Conservation (phyloP, 1,140 invertebrate species). For the Oncopodura yosiiana region DNA sequence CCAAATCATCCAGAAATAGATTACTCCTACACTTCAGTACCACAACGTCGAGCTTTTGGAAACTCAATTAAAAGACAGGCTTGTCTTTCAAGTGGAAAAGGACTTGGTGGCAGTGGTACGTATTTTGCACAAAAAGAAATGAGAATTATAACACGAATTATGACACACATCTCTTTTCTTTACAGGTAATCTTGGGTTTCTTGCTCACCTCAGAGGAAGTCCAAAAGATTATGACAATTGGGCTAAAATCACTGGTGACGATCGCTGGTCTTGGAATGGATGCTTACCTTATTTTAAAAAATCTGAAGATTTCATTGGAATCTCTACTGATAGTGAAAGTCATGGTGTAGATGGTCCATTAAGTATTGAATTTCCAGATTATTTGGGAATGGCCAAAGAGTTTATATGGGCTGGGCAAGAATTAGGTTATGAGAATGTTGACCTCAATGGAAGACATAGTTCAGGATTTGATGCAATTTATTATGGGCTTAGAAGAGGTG, state of each 20-base stretch:
- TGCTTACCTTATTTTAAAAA: constrained; percentile 8
- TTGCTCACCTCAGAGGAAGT: constrained; percentile 6
- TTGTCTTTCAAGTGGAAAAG: background rate
- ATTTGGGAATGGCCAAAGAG: constrained; percentile 1
- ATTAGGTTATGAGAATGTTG: constrained; percentile 72
- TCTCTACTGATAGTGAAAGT: background rate
- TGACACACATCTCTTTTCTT: no score
- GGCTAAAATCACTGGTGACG: constrained; percentile 9
- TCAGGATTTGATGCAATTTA: constrained; percentile 25
- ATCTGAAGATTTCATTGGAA: constrained; percentile 1
- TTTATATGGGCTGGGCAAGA: constrained; percentile 68
- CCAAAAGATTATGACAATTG: constrained; percentile 13
- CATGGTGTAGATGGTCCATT: constrained; percentile 12
- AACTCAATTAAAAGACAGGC: no score
- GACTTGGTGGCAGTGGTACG: constrained; percentile 12
- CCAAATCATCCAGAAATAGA: constrained; percentile 9
- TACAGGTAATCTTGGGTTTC: constrained; percentile 2
- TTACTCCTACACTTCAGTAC: background rate
- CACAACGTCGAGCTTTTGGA: background rate
- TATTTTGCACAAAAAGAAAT: no score
- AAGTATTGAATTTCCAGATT: constrained; percentile 16
- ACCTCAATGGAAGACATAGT: constrained; percentile 60
- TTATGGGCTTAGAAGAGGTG: constrained; percentile 9
- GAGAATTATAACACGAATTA: no score
- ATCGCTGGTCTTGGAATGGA: constrained; percentile 1